These are phyloP conservation scores for Lobophora halterata DNA, from an alignment of 2,888 invertebrate genomes.

Conservation along the genomic window DNA sequence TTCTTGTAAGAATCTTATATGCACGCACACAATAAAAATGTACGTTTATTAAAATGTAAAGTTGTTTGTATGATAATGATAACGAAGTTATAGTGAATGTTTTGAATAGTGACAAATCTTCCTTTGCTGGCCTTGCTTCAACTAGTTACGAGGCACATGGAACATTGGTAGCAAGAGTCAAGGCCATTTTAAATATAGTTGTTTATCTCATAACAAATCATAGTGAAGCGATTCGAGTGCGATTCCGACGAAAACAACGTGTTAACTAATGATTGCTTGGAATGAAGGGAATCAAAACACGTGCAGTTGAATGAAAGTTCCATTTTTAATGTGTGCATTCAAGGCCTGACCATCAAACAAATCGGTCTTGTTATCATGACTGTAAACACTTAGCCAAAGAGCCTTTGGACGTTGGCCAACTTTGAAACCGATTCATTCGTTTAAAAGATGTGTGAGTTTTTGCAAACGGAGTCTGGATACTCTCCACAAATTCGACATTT, in stretches of 20 bases:
- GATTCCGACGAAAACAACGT: constrained; percentile 8
- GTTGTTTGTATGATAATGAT: too few species aligned
- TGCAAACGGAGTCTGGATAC: constrained; percentile 30
- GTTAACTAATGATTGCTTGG: constrained; percentile 6
- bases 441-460: constrained; percentile 33
- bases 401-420: constrained; percentile 57
- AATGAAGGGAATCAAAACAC: constrained; percentile 15
- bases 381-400: constrained; percentile 45
- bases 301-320: constrained; percentile 23
- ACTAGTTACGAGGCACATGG: constrained; percentile 22
- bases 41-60: constrained; percentile 9
- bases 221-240: constrained; percentile 5
- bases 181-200: constrained; percentile 23
- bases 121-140: constrained; percentile 22
- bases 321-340: constrained; percentile 44
- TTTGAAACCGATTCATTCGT: constrained; percentile 35
- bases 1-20: constrained; percentile 30
- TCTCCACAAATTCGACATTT: constrained; percentile 27
- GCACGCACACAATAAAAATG: constrained; percentile 38
- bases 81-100: constrained; percentile 9
- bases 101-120: constrained; percentile 17
- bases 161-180: constrained; percentile 27
- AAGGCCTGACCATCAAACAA: constrained; percentile 40
- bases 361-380: constrained; percentile 38
- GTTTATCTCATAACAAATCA: constrained; percentile 16